phyloP scores from a whole-genome alignment of 1,140 invertebrate genomes.

The Neodiprion lecontei region DNA sequence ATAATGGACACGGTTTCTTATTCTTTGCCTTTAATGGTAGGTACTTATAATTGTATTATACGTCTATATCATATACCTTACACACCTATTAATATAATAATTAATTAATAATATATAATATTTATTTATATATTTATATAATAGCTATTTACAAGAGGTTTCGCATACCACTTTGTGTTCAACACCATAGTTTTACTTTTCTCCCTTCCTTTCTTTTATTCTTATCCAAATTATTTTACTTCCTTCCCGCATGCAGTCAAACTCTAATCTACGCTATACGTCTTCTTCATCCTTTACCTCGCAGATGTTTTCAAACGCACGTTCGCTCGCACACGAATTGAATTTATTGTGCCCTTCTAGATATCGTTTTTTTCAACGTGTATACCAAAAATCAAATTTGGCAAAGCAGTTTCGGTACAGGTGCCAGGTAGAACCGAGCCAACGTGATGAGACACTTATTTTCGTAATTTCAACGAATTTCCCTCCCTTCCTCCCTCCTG shows the following conservation, averaged over 20 bases:
- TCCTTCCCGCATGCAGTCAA: slow-evolving; percentile 6
- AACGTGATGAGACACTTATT: background rate
- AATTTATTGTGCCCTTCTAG: no score
- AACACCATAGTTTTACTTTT: slow-evolving; percentile 8
- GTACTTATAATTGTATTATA: slow-evolving; percentile 52
- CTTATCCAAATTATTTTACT: slow-evolving; percentile 25
- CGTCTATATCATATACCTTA: slow-evolving; percentile 41
- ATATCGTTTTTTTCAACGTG: no score
- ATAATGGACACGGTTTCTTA: slow-evolving; percentile 25
- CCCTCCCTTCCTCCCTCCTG: background rate
- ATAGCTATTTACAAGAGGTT: slow-evolving; percentile 53
- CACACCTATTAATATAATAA: slow-evolving; percentile 47
- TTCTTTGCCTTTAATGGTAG: slow-evolving; percentile 30
- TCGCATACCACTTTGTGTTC: slow-evolving; percentile 40
- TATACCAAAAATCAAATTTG: no score
- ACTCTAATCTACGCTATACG: background rate
- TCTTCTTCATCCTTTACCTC: slow-evolving; percentile 12
- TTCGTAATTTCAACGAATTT: slow-evolving; percentile 16
- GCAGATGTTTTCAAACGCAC: slow-evolving; percentile 5
- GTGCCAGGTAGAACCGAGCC: no score
- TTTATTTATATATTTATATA: slow-evolving; percentile 50
- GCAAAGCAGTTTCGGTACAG: no score
- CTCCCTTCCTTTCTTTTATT: slow-evolving; percentile 20
- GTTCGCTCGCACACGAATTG: no score
- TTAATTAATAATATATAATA: slow-evolving; percentile 40